A percentile compares a stretch with the other conserved stretches of the same genome.
Evolutionary conservation across 1,140 invertebrate genomes (phyloP).

Genomic region (Drosophila funebris): DNA sequence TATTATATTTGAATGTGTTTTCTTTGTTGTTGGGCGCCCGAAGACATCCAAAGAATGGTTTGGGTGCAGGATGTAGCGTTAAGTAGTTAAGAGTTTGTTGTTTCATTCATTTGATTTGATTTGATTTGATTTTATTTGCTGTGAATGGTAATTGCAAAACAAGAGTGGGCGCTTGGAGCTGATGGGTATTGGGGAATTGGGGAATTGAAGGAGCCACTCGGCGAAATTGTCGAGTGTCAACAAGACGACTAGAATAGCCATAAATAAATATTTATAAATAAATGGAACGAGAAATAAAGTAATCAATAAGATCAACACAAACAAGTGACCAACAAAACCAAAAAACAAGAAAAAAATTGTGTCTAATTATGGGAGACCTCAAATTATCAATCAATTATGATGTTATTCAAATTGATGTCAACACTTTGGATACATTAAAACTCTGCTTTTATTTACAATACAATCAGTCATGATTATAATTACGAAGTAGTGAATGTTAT

Average conservation of each 20-base stretch:
- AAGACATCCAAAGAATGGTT: constrained; percentile 21
- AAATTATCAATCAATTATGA: constrained; percentile 23
- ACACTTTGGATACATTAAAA: background rate
- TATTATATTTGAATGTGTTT: background rate
- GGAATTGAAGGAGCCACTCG: constrained; percentile 6
- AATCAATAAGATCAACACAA: constrained; percentile 48
- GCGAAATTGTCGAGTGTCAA: constrained; percentile 13
- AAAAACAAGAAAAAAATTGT: constrained; percentile 11
- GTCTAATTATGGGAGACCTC: constrained; percentile 17
- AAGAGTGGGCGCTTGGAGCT: background rate
- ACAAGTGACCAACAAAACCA: constrained; percentile 8
- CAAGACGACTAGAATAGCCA: constrained; percentile 6
- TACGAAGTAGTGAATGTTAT: background rate
- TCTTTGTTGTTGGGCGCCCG: background rate
- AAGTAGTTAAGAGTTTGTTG: constrained; percentile 22
- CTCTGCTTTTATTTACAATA: constrained; percentile 1
- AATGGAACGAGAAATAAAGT: constrained; percentile 21
- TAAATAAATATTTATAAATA: constrained; percentile 44
- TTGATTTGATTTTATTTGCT: background rate
- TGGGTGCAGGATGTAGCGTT: constrained; percentile 32
- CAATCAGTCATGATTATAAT: constrained; percentile 2
- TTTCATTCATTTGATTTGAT: constrained; percentile 22
- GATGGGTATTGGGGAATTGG: background rate
- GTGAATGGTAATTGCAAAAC: constrained; percentile 11
- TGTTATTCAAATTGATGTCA: constrained; percentile 19